Conservation (phyloP, 2,113 vertebrate genomes). For the Myxocyprinus asiaticus region DNA sequence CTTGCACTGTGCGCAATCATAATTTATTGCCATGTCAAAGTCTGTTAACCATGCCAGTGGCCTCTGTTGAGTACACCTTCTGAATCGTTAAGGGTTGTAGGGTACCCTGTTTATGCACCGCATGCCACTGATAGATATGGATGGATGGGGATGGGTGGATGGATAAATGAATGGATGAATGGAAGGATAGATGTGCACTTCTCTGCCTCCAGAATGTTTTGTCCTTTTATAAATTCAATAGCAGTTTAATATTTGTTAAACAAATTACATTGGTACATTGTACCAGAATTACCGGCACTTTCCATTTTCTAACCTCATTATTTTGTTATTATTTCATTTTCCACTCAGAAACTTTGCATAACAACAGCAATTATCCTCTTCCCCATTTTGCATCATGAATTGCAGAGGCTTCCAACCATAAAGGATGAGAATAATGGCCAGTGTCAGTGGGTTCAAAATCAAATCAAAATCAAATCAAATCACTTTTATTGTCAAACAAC, state of each 20-base stretch:
- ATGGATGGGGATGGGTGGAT: too few relatives aligned
- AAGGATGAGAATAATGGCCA: constrained; percentile 46
- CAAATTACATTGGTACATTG: constrained; percentile 22
- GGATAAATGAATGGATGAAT: too few relatives aligned
- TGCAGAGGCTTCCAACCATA: constrained; percentile 46
- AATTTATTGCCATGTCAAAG: too few relatives aligned
- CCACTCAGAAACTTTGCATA: constrained; percentile 32
- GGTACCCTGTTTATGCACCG: too few relatives aligned
- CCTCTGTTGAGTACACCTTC: too few relatives aligned
- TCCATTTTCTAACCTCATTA: background rate
- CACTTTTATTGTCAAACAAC: too few relatives aligned
- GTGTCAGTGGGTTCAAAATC: constrained; percentile 49
- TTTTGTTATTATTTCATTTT: constrained; percentile 23
- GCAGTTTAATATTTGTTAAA: constrained; percentile 28
- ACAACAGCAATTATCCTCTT: constrained; percentile 48
- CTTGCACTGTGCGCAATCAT: too few relatives aligned
- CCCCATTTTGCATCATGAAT: constrained; percentile 47
- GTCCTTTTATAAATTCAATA: constrained; percentile 19
- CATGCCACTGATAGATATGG: too few relatives aligned
- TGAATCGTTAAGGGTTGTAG: too few relatives aligned
- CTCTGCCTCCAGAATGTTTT: constrained; percentile 21
- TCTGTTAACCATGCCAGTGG: too few relatives aligned
- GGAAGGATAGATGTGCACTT: background rate
- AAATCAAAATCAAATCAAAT: too few relatives aligned
- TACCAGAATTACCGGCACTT: constrained; percentile 16